Evolutionary conservation across 1,140 invertebrate genomes (phyloP).

Genomic region (Danaus melanippus): DNA sequence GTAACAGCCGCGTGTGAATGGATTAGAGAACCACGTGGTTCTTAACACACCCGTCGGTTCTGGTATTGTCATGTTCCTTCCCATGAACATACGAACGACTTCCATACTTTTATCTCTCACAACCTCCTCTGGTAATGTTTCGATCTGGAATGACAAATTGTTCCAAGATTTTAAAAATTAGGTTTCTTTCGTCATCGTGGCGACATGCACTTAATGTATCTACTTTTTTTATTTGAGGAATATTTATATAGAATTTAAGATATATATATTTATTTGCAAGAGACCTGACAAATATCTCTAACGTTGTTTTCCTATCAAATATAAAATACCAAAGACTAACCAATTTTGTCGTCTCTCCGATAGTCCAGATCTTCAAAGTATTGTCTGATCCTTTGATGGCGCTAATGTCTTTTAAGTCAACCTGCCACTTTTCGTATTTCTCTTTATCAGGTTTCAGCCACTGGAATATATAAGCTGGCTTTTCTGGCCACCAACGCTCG

Average conservation of each 20-base stretch:
- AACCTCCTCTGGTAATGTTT: conserved; percentile 45
- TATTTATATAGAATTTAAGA: too few relatives aligned
- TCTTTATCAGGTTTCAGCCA: conserved; percentile 26
- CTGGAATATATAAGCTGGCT: conserved; percentile 14
- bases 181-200: too few relatives aligned
- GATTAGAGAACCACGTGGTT: conserved; percentile 38
- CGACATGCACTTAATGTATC: too few relatives aligned
- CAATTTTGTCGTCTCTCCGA: conserved; percentile 33
- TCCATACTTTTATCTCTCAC: conserved; percentile 39
- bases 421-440: conserved; percentile 21
- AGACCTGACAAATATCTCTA: too few relatives aligned
- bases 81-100: too few relatives aligned
- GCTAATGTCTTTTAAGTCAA: neutral
- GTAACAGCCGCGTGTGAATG: too few relatives aligned
- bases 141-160: conserved; percentile 32
- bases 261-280: too few relatives aligned
- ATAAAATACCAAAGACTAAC: conserved; percentile 21
- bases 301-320: neutral
- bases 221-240: too few relatives aligned
- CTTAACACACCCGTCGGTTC: conserved; percentile 38
- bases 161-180: neutral
- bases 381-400: conserved; percentile 20
- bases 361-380: conserved; percentile 37
- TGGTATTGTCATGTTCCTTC: conserved; percentile 26
- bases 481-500: conserved; percentile 18